A percentile compares a stretch with the other conserved stretches of the same genome.
These are phyloP conservation scores for Neostethus bicornis DNA, from an alignment of 2,797 vertebrate genomes.

Conservation along the genomic window DNA sequence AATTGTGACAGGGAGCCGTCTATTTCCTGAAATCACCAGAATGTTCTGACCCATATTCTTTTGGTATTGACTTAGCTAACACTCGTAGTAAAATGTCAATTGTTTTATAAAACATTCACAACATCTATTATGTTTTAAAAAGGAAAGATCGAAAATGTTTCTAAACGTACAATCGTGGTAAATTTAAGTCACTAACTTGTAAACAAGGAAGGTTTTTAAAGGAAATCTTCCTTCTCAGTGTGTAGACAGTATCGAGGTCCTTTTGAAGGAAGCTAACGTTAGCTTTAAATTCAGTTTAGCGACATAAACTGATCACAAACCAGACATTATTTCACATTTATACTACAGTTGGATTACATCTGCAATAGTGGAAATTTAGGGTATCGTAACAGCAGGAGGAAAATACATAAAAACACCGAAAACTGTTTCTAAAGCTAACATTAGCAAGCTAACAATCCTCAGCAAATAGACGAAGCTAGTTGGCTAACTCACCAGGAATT, in stretches of 20 bases:
- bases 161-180: not conserved
- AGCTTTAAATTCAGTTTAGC: slow-evolving; percentile 47
- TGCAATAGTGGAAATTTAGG: slow-evolving; percentile 32
- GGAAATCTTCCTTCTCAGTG: slow-evolving; percentile 52
- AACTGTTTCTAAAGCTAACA: slow-evolving; percentile 66
- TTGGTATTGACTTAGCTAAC: slow-evolving; percentile 51
- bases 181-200: slow-evolving; percentile 49
- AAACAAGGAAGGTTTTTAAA: slow-evolving; percentile 67
- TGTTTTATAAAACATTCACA: too few relatives aligned
- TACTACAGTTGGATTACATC: slow-evolving; percentile 39
- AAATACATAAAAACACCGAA: slow-evolving; percentile 26
- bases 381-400: not conserved
- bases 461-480: slow-evolving; percentile 74
- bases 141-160: not conserved
- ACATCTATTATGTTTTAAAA: too few relatives aligned
- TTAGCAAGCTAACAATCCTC: slow-evolving; percentile 68
- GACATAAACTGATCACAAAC: slow-evolving; percentile 31
- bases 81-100: too few relatives aligned
- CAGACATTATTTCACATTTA: slow-evolving; percentile 11
- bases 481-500: slow-evolving; percentile 86
- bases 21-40: slow-evolving; percentile 72
- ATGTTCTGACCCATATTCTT: slow-evolving; percentile 44
- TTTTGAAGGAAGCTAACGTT: slow-evolving; percentile 56
- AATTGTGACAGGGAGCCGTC: slow-evolving; percentile 63
- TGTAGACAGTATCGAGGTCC: slow-evolving; percentile 54